These are phyloP conservation scores for Clarias laeviceps DNA, from an alignment of 2,797 vertebrate species.

Conservation along the genomic window DNA sequence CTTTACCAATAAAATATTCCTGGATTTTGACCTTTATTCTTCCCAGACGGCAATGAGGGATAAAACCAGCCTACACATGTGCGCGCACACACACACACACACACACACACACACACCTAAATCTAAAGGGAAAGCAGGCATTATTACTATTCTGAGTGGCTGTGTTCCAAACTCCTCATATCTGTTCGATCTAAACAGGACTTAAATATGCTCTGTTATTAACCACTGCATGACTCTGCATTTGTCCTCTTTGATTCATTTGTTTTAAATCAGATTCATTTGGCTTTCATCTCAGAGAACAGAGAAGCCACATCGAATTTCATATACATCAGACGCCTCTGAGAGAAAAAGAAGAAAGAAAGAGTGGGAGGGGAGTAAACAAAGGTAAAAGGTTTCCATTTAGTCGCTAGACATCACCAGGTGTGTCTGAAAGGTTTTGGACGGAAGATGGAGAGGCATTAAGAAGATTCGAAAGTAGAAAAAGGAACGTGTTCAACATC, in stretches of 20 bases:
- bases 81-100: background rate
- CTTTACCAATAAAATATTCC: constrained; percentile 24
- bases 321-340: constrained; percentile 2
- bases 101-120: background rate
- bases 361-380: constrained; percentile 32
- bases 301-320: background rate
- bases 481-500: background rate
- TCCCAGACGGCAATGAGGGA: background rate
- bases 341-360: background rate
- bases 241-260: constrained; percentile 10
- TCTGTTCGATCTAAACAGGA: background rate
- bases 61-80: background rate
- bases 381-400: constrained; percentile 45
- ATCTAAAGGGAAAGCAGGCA: background rate
- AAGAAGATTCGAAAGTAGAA: constrained; percentile 4
- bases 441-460: constrained; percentile 13
- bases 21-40: constrained; percentile 6
- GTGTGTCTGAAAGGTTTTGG: constrained; percentile 34
- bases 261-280: constrained; percentile 29
- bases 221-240: background rate
- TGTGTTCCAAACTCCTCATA: constrained; percentile 15
- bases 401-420: constrained; percentile 21
- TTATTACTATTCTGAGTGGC: constrained; percentile 8
- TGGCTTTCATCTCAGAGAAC: constrained; percentile 22
- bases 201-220: constrained; percentile 23